Evolutionary conservation across 1,140 invertebrate genomes (phyloP).

Genomic region (Magallana gigas): DNA sequence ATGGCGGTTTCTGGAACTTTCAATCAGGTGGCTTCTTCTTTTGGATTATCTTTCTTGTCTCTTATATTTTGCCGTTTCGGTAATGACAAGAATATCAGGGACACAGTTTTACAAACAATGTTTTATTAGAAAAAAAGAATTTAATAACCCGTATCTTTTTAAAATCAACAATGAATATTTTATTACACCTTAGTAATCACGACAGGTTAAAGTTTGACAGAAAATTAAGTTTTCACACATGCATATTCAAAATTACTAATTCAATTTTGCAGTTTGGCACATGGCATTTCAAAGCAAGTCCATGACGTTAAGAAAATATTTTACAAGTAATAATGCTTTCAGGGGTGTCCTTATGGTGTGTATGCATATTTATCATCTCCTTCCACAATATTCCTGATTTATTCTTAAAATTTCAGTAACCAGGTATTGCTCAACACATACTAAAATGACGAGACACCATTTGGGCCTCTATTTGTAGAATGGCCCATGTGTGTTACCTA

Average conservation of each 20-base stretch:
- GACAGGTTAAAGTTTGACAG: constrained; percentile 2
- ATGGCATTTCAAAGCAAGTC: neutral
- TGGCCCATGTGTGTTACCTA: too few relatives aligned
- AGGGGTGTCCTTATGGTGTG: constrained; percentile 3
- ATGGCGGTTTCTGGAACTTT: neutral
- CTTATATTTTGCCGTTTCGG: constrained; percentile 5
- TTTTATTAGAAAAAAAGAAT: neutral
- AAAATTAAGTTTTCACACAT: neutral
- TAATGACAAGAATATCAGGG: neutral
- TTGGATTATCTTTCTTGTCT: constrained; percentile 2
- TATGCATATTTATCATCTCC: neutral
- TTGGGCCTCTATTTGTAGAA: too few relatives aligned
- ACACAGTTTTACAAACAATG: constrained; percentile 3
- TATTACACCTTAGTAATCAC: neutral
- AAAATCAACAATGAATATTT: neutral
- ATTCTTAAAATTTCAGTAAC: too few relatives aligned
- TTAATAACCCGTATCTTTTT: neutral
- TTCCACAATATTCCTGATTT: neutral
- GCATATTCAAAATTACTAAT: neutral
- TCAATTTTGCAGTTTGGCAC: neutral
- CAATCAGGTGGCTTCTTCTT: neutral
- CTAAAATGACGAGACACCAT: too few relatives aligned
- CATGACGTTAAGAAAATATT: neutral
- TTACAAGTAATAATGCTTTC: neutral
- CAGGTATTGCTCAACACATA: too few relatives aligned